Percentiles rank a stretch among this genome's conserved stretches.
Evolutionary conservation across 2,888 invertebrate species (phyloP).

Genomic region (Cryptus armator): DNA sequence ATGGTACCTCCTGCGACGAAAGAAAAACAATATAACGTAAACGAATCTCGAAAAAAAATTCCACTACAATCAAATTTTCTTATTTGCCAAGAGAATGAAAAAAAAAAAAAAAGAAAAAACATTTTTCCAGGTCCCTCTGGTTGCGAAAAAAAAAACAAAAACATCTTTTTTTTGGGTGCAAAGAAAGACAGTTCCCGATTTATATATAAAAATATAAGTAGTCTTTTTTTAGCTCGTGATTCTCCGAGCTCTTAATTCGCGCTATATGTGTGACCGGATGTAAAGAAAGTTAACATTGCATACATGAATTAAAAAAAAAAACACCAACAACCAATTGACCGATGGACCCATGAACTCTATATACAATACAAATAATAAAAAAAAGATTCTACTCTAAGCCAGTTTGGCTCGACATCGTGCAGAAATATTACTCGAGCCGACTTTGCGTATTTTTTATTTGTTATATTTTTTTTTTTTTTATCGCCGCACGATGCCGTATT

Average conservation of each 20-base stretch:
- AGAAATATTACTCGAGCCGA: conserved; percentile 35
- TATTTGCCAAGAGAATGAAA: conserved; percentile 11
- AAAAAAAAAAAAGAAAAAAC: conserved; percentile 58
- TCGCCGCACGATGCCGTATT: conserved; percentile 61
- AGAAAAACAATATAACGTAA: conserved; percentile 75
- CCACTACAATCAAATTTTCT: neutral
- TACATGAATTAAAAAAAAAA: conserved; percentile 73
- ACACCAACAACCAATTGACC: conserved; percentile 78
- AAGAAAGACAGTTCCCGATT: conserved; percentile 30
- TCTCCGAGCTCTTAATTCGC: conserved; percentile 29
- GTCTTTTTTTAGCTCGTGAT: conserved; percentile 46
- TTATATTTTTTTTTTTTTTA: conserved; percentile 19
- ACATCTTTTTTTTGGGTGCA: conserved; percentile 10
- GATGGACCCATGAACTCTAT: conserved; percentile 79
- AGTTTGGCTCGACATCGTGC: conserved; percentile 69
- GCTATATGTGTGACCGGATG: conserved; percentile 52
- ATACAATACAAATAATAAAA: conserved; percentile 72
- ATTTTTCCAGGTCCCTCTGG: conserved; percentile 31
- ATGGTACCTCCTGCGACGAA: conserved; percentile 87
- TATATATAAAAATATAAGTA: conserved; percentile 45
- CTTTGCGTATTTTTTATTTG: neutral
- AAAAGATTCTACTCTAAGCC: conserved; percentile 74
- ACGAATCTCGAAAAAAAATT: conserved; percentile 68
- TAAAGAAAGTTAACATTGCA: conserved; percentile 75
- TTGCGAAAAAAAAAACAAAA: conserved; percentile 34